phyloP scores from a whole-genome alignment of 2,113 vertebrate genomes.

The Oncorhynchus nerka region DNA sequence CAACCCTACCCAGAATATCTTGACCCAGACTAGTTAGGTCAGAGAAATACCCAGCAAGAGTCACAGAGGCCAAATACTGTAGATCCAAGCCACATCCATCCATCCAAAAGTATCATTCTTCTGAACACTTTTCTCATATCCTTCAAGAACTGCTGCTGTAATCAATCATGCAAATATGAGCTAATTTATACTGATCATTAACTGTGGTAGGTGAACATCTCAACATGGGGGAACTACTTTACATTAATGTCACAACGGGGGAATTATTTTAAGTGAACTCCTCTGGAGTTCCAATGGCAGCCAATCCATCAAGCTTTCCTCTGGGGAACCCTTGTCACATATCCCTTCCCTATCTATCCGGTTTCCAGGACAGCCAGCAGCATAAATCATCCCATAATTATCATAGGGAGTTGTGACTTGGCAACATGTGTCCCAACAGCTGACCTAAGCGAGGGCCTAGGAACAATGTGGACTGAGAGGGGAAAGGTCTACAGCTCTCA shows the following conservation, averaged over 20 bases:
- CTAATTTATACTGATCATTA: constrained; percentile 33
- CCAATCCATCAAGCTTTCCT: constrained; percentile 47
- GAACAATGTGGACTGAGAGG: constrained; percentile 1
- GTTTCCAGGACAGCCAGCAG: constrained; percentile 11
- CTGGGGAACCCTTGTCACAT: constrained; percentile 18
- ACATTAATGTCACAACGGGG: constrained; percentile 39
- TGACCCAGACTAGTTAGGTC: not conserved
- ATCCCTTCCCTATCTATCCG: constrained; percentile 3
- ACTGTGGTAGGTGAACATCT: constrained; percentile 18
- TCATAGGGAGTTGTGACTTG: constrained; percentile 35
- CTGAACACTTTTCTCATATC: not conserved
- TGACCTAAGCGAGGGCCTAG: constrained; percentile 33
- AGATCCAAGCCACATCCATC: too few relatives aligned
- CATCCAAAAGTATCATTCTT: too few relatives aligned
- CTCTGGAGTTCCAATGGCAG: constrained; percentile 35
- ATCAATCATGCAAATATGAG: constrained; percentile 41
- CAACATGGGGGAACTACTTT: constrained; percentile 35
- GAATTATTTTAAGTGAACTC: constrained; percentile 32
- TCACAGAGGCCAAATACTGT: too few relatives aligned
- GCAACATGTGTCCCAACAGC: constrained; percentile 53
- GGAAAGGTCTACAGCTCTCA: not conserved
- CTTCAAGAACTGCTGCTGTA: not conserved
- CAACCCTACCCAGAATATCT: too few relatives aligned
- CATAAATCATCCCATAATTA: constrained; percentile 56
- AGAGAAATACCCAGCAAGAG: too few relatives aligned